Evolutionary conservation across 1,140 invertebrate species (phyloP).

Genomic region (Euborellia annulipes): DNA sequence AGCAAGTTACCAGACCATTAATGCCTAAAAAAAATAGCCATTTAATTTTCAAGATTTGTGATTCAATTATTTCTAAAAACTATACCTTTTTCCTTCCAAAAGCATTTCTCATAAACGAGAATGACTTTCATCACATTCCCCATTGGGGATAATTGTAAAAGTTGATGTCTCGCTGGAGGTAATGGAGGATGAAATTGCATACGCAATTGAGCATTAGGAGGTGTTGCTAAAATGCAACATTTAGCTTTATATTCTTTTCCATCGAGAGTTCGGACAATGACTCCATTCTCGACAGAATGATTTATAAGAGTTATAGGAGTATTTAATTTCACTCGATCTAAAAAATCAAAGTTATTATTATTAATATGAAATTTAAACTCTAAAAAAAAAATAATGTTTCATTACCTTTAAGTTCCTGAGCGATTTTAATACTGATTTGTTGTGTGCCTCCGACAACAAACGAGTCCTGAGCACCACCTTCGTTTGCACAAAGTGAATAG

Average conservation of each 20-base stretch:
- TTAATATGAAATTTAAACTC: neutral
- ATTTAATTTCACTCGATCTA: constrained; percentile 19
- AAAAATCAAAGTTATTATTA: neutral
- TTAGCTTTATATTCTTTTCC: constrained; percentile 13
- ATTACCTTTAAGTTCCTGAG: constrained; percentile 18
- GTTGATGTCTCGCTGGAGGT: too few relatives aligned
- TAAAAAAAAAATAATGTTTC: neutral
- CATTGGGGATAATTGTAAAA: too few relatives aligned
- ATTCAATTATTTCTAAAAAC: too few relatives aligned
- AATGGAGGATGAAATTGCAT: too few relatives aligned
- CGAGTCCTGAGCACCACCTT: constrained; percentile 26
- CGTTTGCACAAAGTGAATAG: constrained; percentile 22
- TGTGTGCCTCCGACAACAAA: constrained; percentile 30
- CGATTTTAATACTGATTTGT: constrained; percentile 24
- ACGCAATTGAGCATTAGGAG: too few relatives aligned
- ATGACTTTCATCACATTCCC: too few relatives aligned
- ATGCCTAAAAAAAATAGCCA: too few relatives aligned
- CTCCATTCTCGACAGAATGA: neutral
- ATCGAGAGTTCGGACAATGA: constrained; percentile 14
- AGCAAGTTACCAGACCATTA: too few relatives aligned
- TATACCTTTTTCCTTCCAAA: too few relatives aligned
- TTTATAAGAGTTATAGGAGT: constrained; percentile 18
- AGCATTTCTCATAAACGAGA: too few relatives aligned
- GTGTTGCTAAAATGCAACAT: constrained; percentile 13
- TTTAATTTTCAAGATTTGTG: too few relatives aligned